A percentile compares a stretch with the other conserved stretches of the same genome.
phyloP scores from a whole-genome alignment of 2,113 vertebrate species.

The Galemys pyrenaicus region DNA sequence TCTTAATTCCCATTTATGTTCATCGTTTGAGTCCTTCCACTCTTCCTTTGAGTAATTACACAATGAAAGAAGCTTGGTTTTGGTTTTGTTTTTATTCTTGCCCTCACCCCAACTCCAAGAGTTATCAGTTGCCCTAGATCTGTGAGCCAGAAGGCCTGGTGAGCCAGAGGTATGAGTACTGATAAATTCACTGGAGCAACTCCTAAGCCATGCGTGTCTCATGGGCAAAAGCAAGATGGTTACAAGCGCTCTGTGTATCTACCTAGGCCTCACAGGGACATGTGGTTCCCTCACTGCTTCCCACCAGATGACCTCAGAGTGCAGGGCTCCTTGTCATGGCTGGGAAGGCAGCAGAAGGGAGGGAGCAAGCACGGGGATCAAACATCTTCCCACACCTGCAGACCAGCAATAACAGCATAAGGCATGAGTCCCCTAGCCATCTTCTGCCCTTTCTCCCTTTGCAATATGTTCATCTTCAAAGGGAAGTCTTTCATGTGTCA shows the following conservation, averaged over 20 bases:
- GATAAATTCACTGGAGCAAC: background rate
- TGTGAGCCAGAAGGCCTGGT: background rate
- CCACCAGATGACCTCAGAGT: background rate
- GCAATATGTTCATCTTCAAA: slow-evolving; percentile 22
- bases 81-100: background rate
- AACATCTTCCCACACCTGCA: background rate
- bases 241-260: background rate
- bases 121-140: background rate
- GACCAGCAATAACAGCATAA: background rate
- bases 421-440: background rate
- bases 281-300: background rate
- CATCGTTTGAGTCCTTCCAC: background rate
- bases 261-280: background rate
- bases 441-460: background rate
- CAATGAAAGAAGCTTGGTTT: background rate
- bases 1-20: background rate
- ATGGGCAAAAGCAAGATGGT: background rate
- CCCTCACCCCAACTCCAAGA: background rate
- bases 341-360: background rate
- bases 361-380: background rate
- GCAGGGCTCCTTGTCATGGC: background rate
- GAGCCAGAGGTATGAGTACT: background rate
- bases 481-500: background rate
- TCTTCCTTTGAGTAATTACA: background rate
- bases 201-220: background rate